Conservation (phyloP, 2,797 vertebrate genomes). For the Oophaga sylvatica region DNA sequence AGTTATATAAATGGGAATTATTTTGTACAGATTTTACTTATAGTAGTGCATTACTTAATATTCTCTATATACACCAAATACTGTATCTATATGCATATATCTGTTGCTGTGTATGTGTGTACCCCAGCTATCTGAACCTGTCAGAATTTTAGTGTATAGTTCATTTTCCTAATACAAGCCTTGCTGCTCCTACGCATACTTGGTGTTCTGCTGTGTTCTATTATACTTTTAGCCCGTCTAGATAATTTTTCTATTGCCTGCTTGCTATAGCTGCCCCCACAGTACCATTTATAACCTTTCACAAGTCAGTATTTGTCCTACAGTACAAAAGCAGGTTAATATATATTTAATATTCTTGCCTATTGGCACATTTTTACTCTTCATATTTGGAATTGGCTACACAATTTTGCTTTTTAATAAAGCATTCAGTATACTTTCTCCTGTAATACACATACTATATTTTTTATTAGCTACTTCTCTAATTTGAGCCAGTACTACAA, state of each 20-base stretch:
- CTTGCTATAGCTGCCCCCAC: constrained; percentile 31
- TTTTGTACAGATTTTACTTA: too few species aligned
- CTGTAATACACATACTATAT: too few species aligned
- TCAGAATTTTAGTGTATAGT: background rate
- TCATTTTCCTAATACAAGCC: background rate
- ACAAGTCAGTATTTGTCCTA: background rate
- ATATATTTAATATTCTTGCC: background rate
- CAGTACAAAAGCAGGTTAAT: background rate
- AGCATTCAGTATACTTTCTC: too few species aligned
- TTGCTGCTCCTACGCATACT: background rate
- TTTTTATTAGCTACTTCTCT: too few species aligned
- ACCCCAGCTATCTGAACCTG: background rate
- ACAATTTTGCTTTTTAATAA: too few species aligned
- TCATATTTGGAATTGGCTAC: too few species aligned
- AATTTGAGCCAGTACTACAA: too few species aligned
- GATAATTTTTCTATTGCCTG: background rate
- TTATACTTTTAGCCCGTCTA: background rate
- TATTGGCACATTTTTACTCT: background rate
- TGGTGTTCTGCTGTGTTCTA: constrained; percentile 4
- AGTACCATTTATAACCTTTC: constrained; percentile 27
- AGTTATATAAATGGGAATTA: too few species aligned
- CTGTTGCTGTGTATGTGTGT: background rate
- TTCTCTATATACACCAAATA: too few species aligned
- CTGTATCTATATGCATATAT: background rate
- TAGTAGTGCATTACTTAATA: too few species aligned